Percentiles rank a stretch among this genome's conserved stretches.
These are phyloP conservation scores for Melieria crassipennis DNA, from an alignment of 2,888 invertebrate genomes.

Conservation along the genomic window DNA sequence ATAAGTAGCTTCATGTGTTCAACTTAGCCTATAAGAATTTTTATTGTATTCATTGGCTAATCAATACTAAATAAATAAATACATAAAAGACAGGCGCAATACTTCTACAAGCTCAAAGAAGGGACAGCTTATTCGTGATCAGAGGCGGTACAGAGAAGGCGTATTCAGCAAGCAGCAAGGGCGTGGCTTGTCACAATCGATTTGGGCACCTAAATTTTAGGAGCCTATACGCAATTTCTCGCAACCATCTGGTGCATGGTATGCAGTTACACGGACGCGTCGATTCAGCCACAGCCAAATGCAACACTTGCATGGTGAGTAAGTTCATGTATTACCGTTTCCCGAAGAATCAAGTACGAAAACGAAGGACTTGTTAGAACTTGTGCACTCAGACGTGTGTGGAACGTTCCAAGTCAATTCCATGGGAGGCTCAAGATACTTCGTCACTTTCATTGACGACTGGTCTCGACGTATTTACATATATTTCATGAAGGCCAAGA, in stretches of 20 bases:
- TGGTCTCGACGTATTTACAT: slow-evolving; percentile 35
- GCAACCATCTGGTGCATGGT: background rate
- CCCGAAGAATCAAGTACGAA: background rate
- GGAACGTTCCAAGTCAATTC: slow-evolving; percentile 35
- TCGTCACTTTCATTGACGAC: slow-evolving; percentile 42
- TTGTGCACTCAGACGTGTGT: slow-evolving; percentile 31
- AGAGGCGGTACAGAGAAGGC: too few relatives aligned
- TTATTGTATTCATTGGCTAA: too few relatives aligned
- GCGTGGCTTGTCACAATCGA: background rate
- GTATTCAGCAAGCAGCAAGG: background rate
- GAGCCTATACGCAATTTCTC: background rate
- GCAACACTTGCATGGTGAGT: background rate
- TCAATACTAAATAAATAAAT: too few relatives aligned
- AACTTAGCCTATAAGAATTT: too few relatives aligned
- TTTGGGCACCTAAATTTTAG: background rate
- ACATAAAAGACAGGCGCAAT: too few relatives aligned
- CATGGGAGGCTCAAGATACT: slow-evolving; percentile 36
- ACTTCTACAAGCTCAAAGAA: background rate
- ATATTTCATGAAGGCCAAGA: slow-evolving; percentile 29
- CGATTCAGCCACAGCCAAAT: background rate
- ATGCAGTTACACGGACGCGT: background rate
- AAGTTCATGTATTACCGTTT: background rate
- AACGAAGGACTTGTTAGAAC: background rate
- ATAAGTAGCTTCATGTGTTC: too few relatives aligned
- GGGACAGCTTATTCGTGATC: background rate